Evolutionary conservation across 2,113 vertebrate species (phyloP).

Genomic region (Potamarius usumacintae): DNA sequence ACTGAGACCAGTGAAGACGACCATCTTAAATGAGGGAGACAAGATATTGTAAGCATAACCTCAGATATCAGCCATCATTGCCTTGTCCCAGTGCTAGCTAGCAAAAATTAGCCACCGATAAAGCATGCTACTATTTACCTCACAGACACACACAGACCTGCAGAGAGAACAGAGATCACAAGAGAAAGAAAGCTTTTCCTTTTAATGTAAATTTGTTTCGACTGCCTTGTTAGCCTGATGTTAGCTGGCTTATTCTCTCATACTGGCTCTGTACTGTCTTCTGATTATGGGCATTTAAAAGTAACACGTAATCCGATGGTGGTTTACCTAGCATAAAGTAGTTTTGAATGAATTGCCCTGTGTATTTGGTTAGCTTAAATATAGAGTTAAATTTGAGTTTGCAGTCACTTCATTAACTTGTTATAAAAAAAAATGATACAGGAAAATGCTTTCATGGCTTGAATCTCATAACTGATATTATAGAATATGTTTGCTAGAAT

Average conservation of each 20-base stretch:
- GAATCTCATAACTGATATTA: not conserved
- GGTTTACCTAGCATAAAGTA: not conserved
- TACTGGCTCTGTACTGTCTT: not conserved
- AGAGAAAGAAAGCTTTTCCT: not conserved
- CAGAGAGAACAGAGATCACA: not conserved
- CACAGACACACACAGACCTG: not conserved
- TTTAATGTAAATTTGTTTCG: not conserved
- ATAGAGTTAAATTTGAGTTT: not conserved
- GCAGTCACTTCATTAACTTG: too few relatives aligned
- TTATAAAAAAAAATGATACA: too few relatives aligned
- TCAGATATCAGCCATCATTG: not conserved
- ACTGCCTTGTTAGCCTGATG: too few relatives aligned
- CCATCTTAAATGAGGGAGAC: not conserved
- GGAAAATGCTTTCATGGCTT: not conserved
- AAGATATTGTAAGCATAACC: not conserved
- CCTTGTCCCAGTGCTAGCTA: not conserved
- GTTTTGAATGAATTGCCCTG: not conserved
- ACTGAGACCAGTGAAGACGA: slow-evolving; percentile 48
- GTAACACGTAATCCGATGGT: not conserved
- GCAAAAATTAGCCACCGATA: not conserved
- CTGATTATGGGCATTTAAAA: not conserved
- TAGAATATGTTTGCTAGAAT: too few relatives aligned
- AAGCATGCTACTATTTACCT: not conserved
- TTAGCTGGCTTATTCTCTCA: too few relatives aligned
- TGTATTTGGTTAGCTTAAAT: not conserved